These are phyloP conservation scores for Anisognathus igniventris DNA, from an alignment of 2,797 vertebrate species.

Conservation along the genomic window DNA sequence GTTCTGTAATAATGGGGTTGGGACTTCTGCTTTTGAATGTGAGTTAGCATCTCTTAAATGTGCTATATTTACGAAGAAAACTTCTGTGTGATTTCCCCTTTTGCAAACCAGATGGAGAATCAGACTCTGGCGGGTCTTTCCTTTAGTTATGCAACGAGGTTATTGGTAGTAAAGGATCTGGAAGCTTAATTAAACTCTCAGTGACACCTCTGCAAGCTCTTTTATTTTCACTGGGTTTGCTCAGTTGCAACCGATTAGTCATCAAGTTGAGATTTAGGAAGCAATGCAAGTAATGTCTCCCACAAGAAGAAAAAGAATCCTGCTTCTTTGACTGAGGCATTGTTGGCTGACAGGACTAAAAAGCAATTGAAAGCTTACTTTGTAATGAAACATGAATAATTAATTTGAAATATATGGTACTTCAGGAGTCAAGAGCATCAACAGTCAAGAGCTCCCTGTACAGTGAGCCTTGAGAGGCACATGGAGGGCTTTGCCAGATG, in stretches of 20 bases:
- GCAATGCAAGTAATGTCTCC: conserved; percentile 11
- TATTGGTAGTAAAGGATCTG: conserved; percentile 36
- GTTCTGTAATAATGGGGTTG: background rate
- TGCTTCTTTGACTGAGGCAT: background rate
- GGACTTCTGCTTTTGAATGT: background rate
- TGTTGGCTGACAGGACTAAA: background rate
- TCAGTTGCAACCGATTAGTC: conserved; percentile 51
- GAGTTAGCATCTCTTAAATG: background rate
- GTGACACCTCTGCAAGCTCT: conserved; percentile 27
- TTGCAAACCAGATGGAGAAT: conserved; percentile 10
- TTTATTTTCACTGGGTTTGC: conserved; percentile 33
- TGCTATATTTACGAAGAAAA: background rate
- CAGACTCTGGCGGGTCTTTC: background rate
- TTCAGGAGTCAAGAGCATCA: background rate
- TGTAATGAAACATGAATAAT: conserved; percentile 5
- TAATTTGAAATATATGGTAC: background rate
- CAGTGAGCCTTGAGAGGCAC: background rate
- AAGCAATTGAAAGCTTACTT: background rate
- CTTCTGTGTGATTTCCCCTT: background rate
- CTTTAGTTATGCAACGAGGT: background rate
- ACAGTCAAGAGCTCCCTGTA: background rate
- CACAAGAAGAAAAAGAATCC: background rate
- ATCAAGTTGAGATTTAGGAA: conserved; percentile 47
- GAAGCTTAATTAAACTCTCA: conserved; percentile 35
- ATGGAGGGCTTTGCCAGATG: background rate